Conservation (phyloP, 1,140 invertebrate genomes). For the Zaprionus camerounensis region DNA sequence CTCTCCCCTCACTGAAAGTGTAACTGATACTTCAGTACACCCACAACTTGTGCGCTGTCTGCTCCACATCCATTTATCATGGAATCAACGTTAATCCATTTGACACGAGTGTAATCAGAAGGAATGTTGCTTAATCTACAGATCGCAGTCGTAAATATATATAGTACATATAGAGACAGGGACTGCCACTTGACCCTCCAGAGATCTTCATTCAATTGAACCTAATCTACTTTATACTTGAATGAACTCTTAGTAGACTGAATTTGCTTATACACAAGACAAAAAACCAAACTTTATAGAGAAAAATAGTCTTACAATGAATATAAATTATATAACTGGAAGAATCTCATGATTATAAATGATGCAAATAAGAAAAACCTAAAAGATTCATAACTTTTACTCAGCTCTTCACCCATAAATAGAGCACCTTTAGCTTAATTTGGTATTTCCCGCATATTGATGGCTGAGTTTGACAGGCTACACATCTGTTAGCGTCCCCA, state of each 20-base stretch:
- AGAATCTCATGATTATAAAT: not conserved
- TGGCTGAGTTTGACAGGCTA: not conserved
- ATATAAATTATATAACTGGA: too few species aligned
- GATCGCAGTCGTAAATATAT: not conserved
- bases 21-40: constrained; percentile 41
- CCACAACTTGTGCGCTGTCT: constrained; percentile 17
- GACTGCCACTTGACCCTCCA: constrained; percentile 23
- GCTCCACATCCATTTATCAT: constrained; percentile 31
- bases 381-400: not conserved
- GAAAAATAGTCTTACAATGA: not conserved
- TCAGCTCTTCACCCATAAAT: not conserved
- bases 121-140: constrained; percentile 26
- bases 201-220: constrained; percentile 17
- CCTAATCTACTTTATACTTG: constrained; percentile 29
- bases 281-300: not conserved
- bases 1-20: constrained; percentile 30
- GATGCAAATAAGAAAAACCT: not conserved
- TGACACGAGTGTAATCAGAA: constrained; percentile 30
- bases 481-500: not conserved
- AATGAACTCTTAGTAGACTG: not conserved
- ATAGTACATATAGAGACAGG: not conserved
- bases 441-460: constrained; percentile 6
- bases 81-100: constrained; percentile 41
- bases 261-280: not conserved
- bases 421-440: not conserved